Conservation (phyloP, 2,113 vertebrate species). For the Azemiops feae region DNA sequence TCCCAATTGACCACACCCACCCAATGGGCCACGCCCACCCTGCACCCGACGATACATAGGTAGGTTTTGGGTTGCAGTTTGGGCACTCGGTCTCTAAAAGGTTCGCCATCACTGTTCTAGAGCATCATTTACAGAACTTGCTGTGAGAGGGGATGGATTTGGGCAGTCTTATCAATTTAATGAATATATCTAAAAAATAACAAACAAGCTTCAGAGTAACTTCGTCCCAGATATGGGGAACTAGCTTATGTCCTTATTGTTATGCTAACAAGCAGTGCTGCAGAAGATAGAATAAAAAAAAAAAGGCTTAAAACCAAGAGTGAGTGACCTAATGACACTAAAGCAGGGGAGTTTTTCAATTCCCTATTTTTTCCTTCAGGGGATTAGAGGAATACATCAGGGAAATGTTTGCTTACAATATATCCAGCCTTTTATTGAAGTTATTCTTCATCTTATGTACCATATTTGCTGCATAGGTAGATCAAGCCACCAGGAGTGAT, state of each 20-base stretch:
- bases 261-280: neutral
- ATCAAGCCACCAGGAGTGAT: neutral
- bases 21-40: no score
- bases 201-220: neutral
- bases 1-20: no score
- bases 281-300: neutral
- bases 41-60: no score
- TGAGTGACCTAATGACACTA: neutral
- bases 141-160: neutral
- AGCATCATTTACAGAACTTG: neutral
- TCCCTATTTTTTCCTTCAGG: neutral
- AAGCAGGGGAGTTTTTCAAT: neutral
- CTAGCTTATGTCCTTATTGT: neutral
- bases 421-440: neutral
- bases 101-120: no score
- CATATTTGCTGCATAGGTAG: neutral
- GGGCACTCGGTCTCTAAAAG: no score
- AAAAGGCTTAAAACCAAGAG: neutral
- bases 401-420: neutral
- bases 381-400: neutral
- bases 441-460: neutral
- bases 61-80: no score
- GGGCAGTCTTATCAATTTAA: neutral
- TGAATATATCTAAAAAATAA: neutral
- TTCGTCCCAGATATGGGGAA: neutral